Percentiles rank a stretch among this genome's conserved stretches.
These are phyloP conservation scores for Atrina japonica DNA, from an alignment of 2,888 invertebrate species.

Conservation along the genomic window DNA sequence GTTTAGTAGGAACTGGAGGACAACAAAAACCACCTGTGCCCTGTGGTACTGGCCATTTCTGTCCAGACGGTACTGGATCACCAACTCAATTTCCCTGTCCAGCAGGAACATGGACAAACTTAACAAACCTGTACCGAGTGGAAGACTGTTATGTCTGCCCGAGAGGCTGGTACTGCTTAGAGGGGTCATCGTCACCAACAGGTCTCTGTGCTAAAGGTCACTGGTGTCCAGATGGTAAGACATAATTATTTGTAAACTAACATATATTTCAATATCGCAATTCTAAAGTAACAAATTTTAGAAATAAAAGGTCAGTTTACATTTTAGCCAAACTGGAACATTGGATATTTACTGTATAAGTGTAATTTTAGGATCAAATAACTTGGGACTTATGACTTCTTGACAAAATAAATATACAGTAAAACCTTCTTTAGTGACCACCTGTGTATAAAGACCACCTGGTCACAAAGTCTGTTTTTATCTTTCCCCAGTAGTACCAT, in stretches of 20 bases:
- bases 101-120: constrained; percentile 75
- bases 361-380: too few species aligned
- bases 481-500: too few species aligned
- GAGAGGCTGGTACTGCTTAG: constrained; percentile 73
- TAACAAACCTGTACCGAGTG: constrained; percentile 71
- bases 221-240: constrained; percentile 76
- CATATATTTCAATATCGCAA: too few species aligned
- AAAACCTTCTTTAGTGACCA: too few species aligned
- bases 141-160: constrained; percentile 75
- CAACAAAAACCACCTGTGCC: constrained; percentile 74
- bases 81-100: constrained; percentile 75
- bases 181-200: constrained; percentile 70
- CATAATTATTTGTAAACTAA: neutral
- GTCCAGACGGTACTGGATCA: constrained; percentile 71
- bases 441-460: too few species aligned
- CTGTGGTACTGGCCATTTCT: constrained; percentile 76
- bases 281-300: too few species aligned
- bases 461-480: too few species aligned
- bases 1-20: constrained; percentile 76
- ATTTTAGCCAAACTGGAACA: too few species aligned
- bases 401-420: too few species aligned
- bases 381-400: too few species aligned
- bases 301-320: too few species aligned
- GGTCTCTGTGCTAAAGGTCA: constrained; percentile 73
- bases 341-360: too few species aligned